Percentiles rank a stretch among this genome's conserved stretches.
These are phyloP conservation scores for Aphelocoma coerulescens DNA, from an alignment of 2,113 vertebrate genomes.

Conservation along the genomic window DNA sequence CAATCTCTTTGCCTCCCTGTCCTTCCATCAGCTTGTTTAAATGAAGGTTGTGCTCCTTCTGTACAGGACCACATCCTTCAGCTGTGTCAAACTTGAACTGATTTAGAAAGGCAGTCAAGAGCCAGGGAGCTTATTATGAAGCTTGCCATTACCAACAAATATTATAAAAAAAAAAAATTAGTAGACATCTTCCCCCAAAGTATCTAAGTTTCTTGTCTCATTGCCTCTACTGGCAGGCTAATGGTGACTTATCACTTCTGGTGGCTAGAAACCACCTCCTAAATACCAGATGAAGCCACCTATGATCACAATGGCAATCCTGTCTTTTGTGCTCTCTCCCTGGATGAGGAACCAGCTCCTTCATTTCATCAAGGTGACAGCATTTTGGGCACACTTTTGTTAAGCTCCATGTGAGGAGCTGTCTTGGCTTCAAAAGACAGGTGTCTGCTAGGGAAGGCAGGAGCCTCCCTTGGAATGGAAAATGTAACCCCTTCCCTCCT, in stretches of 20 bases:
- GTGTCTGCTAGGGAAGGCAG: not conserved
- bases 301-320: not conserved
- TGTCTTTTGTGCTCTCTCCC: not conserved
- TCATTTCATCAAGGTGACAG: not conserved
- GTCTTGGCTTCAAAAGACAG: not conserved
- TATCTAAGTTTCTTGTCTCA: not conserved
- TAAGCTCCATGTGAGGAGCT: not conserved
- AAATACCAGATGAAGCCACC: not conserved
- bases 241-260: not conserved
- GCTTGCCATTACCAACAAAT: not conserved
- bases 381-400: not conserved
- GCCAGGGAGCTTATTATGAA: not conserved
- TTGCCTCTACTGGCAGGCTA: not conserved
- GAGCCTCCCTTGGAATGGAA: not conserved
- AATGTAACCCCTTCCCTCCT: not conserved
- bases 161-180: not conserved
- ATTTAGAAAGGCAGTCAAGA: not conserved
- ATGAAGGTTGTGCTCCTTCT: not conserved
- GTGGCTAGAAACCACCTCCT: not conserved
- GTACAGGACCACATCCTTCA: not conserved
- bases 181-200: not conserved
- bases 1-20: not conserved
- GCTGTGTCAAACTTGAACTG: not conserved
- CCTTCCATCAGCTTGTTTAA: not conserved
- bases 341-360: not conserved